These are phyloP conservation scores for Schizotus pectinicornis DNA, from an alignment of 2,888 invertebrate species.

Conservation along the genomic window DNA sequence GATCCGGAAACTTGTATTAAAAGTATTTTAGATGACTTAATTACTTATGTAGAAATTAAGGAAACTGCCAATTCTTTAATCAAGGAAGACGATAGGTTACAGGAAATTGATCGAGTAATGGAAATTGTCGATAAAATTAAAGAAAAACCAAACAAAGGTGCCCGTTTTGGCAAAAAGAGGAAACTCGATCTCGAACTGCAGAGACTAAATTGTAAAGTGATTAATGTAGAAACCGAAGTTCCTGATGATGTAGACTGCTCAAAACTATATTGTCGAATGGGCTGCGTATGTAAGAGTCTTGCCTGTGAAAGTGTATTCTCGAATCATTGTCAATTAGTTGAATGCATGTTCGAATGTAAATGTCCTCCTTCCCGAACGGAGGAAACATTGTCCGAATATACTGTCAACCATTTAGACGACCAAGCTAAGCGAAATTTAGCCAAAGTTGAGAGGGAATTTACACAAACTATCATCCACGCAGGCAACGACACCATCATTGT, in stretches of 20 bases:
- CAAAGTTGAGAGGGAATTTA: slow-evolving; percentile 73
- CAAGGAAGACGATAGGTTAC: slow-evolving; percentile 49
- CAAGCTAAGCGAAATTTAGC: slow-evolving; percentile 65
- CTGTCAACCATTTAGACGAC: slow-evolving; percentile 58
- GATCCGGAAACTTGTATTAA: slow-evolving; percentile 25
- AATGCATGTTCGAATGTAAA: slow-evolving; percentile 67
- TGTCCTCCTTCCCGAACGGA: slow-evolving; percentile 46
- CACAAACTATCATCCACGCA: slow-evolving; percentile 71
- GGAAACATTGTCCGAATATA: slow-evolving; percentile 49
- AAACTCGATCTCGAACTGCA: slow-evolving; percentile 60
- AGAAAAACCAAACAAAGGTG: slow-evolving; percentile 26
- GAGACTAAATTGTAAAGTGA: slow-evolving; percentile 71
- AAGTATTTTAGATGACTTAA: slow-evolving; percentile 61
- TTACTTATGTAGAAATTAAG: slow-evolving; percentile 67
- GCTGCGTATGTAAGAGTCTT: slow-evolving; percentile 72
- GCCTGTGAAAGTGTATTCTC: slow-evolving; percentile 54
- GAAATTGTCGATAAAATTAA: slow-evolving; percentile 35
- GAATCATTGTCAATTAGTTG: slow-evolving; percentile 67
- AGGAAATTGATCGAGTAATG: slow-evolving; percentile 31
- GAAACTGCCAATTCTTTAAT: slow-evolving; percentile 64
- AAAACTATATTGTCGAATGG: slow-evolving; percentile 66
- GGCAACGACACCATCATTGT: slow-evolving; percentile 70
- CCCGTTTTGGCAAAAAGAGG: slow-evolving; percentile 20
- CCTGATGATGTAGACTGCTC: slow-evolving; percentile 56
- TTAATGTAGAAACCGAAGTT: slow-evolving; percentile 58